Base-by-base conservation (phyloP, 2,113 vertebrate species). In the Puma concolor region DNA sequence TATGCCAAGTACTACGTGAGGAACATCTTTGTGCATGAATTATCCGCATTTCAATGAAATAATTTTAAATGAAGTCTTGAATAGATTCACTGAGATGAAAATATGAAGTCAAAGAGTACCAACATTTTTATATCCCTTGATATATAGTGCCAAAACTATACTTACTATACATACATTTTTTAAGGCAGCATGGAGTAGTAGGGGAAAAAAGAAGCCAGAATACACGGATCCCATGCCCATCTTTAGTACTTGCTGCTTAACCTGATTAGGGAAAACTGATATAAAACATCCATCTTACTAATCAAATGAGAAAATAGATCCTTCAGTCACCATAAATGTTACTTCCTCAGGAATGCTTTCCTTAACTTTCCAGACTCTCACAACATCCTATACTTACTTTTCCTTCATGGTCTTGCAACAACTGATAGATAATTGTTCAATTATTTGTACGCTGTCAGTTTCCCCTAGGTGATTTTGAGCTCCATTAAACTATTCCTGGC, bases 401-500 rank as follows among this genome's bases (percentile, higher is more conserved):
- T 95, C 38, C 33, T 95, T 94, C 36, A 83, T 50, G n/a, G 23
- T 2, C 33, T 95, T 86, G 81, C 2, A 27, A 38, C 31, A 72
- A 79, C n/a, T 91, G 17, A 79, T 27, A 94, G 91, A 69, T 69
- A 94, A 81, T 13, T 86, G 23, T 54, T 71, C 72, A 66, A 38
- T 83, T 88, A 90, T 67, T 44, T 86, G 36, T 48, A 67, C 8
- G 88, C 29, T 72, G 29, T 72, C 81, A 85, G 31, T n/a, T 44
- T 52, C 60, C 27, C 27, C 33, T 21, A 95, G 80, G 25, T 64
- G 5, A 88, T 71, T 85, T 88, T 93, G 97, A 80, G 14, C 33
- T 97, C 64, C 52, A 91, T 84, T 95, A 90, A 95, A 86, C 94
- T n/a, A 97, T 48, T 38, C 74, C 92, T 96, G 94, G 87, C 80